Evolutionary conservation across 2,888 invertebrate species (phyloP).

Genomic region (Notodonta ziczac): DNA sequence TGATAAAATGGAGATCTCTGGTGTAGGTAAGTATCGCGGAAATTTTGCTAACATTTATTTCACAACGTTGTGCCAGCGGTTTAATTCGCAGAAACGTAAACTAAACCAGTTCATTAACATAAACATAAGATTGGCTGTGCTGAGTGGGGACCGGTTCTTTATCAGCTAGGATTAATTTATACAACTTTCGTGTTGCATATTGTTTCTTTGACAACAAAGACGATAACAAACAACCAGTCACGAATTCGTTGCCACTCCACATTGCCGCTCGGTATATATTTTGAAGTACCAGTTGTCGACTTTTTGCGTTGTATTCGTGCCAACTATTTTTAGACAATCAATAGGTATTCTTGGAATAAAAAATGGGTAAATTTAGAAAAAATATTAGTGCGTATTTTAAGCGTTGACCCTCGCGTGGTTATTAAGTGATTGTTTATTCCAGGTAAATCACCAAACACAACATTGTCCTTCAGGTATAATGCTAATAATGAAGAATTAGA

Average conservation of each 20-base stretch:
- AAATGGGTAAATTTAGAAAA: neutral
- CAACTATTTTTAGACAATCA: neutral
- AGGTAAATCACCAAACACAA: conserved; percentile 78
- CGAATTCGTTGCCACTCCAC: conserved; percentile 24
- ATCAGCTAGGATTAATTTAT: conserved; percentile 16
- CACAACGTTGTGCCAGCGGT: conserved; percentile 21
- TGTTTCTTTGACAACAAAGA: conserved; percentile 68
- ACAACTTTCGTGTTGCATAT: conserved; percentile 21
- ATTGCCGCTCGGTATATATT: conserved; percentile 24
- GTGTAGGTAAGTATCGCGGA: conserved; percentile 60
- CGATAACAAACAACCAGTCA: conserved; percentile 49
- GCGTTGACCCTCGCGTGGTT: neutral
- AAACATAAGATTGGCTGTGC: conserved; percentile 8
- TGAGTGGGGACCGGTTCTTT: conserved; percentile 14
- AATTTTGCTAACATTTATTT: conserved; percentile 30
- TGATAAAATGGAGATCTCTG: conserved; percentile 71
- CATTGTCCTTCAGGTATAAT: conserved; percentile 88
- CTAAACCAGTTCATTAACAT: conserved; percentile 16
- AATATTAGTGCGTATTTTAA: neutral
- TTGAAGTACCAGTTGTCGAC: conserved; percentile 19
- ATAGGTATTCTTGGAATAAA: neutral
- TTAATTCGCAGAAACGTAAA: conserved; percentile 8
- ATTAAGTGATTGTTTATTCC: conserved; percentile 40
- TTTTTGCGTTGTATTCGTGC: conserved; percentile 27
- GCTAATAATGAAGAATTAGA: conserved; percentile 91